Base-by-base conservation (phyloP, 1,140 invertebrate genomes). In the Spodoptera frugiperda region DNA sequence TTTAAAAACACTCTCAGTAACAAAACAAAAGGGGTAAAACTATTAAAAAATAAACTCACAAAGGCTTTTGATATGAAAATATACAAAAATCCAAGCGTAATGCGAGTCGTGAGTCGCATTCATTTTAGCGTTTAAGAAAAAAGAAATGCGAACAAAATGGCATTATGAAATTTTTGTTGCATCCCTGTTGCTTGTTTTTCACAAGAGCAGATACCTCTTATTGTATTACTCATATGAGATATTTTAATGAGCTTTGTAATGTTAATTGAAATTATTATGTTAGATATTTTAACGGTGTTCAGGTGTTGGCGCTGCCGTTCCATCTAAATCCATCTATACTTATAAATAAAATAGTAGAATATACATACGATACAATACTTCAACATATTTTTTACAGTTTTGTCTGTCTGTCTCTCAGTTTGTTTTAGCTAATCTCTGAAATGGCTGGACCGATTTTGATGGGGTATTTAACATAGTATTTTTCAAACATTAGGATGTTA, bases 141-240 rank as follows among this genome's bases (percentile, higher is more conserved):
- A 33, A 71, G 54, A 55, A 54, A 54, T 68, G 33, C 51, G 33
- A 10, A 10, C 21, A n/a, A 71, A 49, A 51, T 54, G 48, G 9
- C 11, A 53, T 55, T 71, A 71, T 71, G 68, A 71, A 15, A 71
- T 39, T 55, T 71, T 71, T 71, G 68, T 71, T 71, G 55, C 55
- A 30, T 46, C 54, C 68, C 15, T 71, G 46, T 30, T 53, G 39
- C 30, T 71, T 53, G 55, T 71, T 54, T 71, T 44, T 17, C 51
- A 44, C 30, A 15, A 11, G 53, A 55, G 44, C 55, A 17, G 15
- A 55, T 10, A 55, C 39, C 30, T 39, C 49, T 53, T 19, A 30
- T 67, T n/a, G n/a, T n/a, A n/a, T n/a, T n/a, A n/a, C n/a, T 30
- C 11, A 70, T 53, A 46, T 21, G 15, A 54, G 51, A n/a, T 39